Evolutionary conservation across 2,888 invertebrate species (phyloP).

Genomic region (Platypus cylindrus): DNA sequence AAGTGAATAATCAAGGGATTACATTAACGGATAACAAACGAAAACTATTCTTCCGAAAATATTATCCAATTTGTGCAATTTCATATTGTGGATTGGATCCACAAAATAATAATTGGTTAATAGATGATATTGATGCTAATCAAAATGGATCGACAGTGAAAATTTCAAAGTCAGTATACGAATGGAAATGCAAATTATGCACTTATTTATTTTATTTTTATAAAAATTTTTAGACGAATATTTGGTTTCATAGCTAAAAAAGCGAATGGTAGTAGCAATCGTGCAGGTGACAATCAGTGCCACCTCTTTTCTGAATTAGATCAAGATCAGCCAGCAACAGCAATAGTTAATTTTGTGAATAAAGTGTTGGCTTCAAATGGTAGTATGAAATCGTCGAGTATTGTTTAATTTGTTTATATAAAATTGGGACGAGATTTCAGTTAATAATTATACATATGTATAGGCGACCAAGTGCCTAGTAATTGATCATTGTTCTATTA

Average conservation of each 20-base stretch:
- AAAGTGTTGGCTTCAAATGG: constrained; percentile 56
- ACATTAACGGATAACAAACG: constrained; percentile 93
- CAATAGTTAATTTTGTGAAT: constrained; percentile 82
- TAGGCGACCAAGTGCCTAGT: no score
- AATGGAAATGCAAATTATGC: neutral
- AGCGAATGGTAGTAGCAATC: constrained; percentile 57
- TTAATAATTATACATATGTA: no score
- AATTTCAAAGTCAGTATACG: constrained; percentile 50
- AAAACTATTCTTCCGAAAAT: constrained; percentile 79
- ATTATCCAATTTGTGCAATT: constrained; percentile 83
- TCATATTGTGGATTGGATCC: constrained; percentile 92
- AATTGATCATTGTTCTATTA: no score
- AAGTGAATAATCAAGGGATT: constrained; percentile 92
- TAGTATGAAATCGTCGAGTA: no score
- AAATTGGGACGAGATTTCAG: no score
- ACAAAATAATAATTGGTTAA: constrained; percentile 73
- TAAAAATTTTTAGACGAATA: constrained; percentile 69
- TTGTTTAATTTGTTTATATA: no score
- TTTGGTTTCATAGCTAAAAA: constrained; percentile 94
- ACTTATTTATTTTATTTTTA: no score
- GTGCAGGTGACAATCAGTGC: constrained; percentile 97
- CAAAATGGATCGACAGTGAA: constrained; percentile 45
- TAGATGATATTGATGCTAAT: constrained; percentile 47
- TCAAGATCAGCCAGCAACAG: constrained; percentile 85
- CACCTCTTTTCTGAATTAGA: constrained; percentile 95